phyloP scores from a whole-genome alignment of 2,888 invertebrate genomes.

The Dicyrtoma fusca region DNA sequence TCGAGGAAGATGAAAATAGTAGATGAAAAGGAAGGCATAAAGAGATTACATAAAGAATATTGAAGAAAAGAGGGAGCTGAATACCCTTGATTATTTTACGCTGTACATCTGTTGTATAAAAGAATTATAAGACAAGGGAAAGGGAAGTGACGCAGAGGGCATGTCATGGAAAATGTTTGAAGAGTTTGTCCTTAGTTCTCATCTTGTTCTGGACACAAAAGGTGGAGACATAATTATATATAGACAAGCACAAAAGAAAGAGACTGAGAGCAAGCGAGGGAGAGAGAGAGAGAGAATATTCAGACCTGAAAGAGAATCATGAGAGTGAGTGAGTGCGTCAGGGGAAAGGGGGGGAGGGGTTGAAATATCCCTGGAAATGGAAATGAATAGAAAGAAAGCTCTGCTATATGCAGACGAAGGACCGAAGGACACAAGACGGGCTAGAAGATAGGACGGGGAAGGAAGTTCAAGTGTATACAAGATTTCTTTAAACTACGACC shows the following conservation, averaged over 20 bases:
- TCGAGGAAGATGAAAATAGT: no score
- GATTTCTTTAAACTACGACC: neutral
- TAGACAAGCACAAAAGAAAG: neutral
- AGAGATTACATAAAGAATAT: no score
- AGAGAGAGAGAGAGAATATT: neutral
- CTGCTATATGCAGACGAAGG: no score
- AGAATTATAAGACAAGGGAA: no score
- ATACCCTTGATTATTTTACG: no score
- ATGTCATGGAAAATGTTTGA: no score
- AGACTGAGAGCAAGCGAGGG: neutral
- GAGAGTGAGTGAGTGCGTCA: neutral
- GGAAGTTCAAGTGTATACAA: neutral
- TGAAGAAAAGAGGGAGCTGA: no score
- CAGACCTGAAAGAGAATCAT: no score
- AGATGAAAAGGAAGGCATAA: no score
- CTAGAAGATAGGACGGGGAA: neutral
- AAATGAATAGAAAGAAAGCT: neutral
- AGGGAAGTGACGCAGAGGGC: no score
- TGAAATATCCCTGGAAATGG: neutral
- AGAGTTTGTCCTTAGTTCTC: neutral
- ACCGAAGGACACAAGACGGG: neutral
- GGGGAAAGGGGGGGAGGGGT: neutral
- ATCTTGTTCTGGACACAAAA: neutral
- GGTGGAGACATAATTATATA: no score
- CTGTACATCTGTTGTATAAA: no score